A percentile compares a stretch with the other conserved stretches of the same genome.
Conservation (phyloP, 2,113 vertebrate genomes). For the Pseudorhombus dupliciocellatus region DNA sequence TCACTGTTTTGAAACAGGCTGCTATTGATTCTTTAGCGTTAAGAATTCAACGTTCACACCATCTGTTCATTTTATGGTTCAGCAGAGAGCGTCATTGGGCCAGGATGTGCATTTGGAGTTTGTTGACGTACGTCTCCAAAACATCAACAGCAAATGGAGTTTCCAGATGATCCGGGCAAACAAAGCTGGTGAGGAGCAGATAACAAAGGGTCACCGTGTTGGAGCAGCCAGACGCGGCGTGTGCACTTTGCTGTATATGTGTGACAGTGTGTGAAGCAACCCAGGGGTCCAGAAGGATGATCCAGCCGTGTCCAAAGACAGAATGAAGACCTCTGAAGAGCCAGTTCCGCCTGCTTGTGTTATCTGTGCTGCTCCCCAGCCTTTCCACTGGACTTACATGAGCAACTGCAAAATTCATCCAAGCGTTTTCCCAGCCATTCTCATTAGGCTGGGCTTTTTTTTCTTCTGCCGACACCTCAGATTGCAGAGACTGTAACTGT, state of each 20-base stretch:
- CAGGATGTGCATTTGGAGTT: constrained; percentile 55
- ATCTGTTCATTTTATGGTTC: constrained; percentile 64
- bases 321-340: constrained; percentile 59
- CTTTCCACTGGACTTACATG: constrained; percentile 43
- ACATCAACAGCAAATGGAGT: constrained; percentile 49
- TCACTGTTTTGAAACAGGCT: constrained; percentile 62
- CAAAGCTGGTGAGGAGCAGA: constrained; percentile 70
- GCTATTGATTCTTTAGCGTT: constrained; percentile 62
- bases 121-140: constrained; percentile 56
- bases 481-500: constrained; percentile 55
- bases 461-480: constrained; percentile 50
- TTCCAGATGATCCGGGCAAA: constrained; percentile 71
- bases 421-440: constrained; percentile 16
- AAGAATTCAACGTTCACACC: constrained; percentile 57
- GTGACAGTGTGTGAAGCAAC: constrained; percentile 39
- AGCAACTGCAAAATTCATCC: constrained; percentile 26
- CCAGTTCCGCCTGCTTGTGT: constrained; percentile 30
- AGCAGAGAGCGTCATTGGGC: constrained; percentile 39
- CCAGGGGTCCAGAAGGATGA: constrained; percentile 68
- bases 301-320: constrained; percentile 64
- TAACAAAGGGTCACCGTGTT: constrained; percentile 71
- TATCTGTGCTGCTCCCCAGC: constrained; percentile 38
- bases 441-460: constrained; percentile 16
- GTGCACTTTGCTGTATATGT: constrained; percentile 43
- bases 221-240: constrained; percentile 41